These are phyloP conservation scores for Mechanitis messenoides DNA, from an alignment of 2,888 invertebrate species.

Conservation along the genomic window DNA sequence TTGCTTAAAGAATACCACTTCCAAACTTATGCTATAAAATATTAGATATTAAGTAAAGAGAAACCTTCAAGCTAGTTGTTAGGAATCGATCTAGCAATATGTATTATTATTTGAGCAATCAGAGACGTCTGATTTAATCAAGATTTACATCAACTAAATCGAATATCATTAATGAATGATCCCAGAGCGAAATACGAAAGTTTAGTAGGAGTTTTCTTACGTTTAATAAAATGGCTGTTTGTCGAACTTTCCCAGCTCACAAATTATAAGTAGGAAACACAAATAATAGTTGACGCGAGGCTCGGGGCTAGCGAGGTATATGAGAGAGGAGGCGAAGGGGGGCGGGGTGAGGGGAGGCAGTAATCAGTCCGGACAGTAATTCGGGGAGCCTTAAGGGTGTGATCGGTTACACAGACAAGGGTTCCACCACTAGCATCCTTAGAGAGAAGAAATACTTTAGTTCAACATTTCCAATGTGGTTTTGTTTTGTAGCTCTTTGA, in stretches of 20 bases:
- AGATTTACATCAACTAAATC: slow-evolving; percentile 47
- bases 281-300: slow-evolving; percentile 72
- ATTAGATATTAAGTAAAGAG: slow-evolving; percentile 32
- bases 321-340: slow-evolving; percentile 35
- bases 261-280: slow-evolving; percentile 73
- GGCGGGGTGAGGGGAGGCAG: slow-evolving; percentile 45
- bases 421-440: slow-evolving; percentile 68
- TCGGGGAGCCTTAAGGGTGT: slow-evolving; percentile 73
- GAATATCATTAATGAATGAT: slow-evolving; percentile 53
- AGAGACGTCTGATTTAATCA: slow-evolving; percentile 45
- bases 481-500: slow-evolving; percentile 75
- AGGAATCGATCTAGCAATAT: slow-evolving; percentile 38
- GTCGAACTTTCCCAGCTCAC: slow-evolving; percentile 66
- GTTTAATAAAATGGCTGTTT: slow-evolving; percentile 69
- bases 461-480: slow-evolving; percentile 74
- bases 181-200: slow-evolving; percentile 57
- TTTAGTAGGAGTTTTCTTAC: slow-evolving; percentile 61
- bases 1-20: too few relatives aligned
- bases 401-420: slow-evolving; percentile 74
- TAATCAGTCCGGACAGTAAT: slow-evolving; percentile 75
- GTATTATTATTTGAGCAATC: slow-evolving; percentile 39
- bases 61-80: slow-evolving; percentile 37
- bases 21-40: background rate
- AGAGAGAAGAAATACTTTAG: slow-evolving; percentile 74
- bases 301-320: slow-evolving; percentile 44